phyloP scores from a whole-genome alignment of 53 echinoderm and acorn worm genomes.

The Paelopatides confundens region DNA sequence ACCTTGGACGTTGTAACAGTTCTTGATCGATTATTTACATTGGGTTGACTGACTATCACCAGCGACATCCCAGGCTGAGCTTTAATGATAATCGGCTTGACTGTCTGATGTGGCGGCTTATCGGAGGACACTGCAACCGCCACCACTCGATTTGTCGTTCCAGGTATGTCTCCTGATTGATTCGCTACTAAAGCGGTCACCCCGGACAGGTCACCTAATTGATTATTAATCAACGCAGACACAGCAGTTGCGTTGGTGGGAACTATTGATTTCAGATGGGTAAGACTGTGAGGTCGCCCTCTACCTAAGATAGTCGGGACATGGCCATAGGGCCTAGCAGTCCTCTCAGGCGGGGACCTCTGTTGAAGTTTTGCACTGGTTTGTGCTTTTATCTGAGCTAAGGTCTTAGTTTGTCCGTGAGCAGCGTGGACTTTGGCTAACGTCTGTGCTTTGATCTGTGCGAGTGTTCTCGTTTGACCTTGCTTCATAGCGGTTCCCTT shows the following conservation, averaged over 20 bases:
- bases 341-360: conserved; percentile 72
- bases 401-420: conserved; percentile 88
- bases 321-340: conserved; percentile 70
- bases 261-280: conserved; percentile 86
- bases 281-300: conserved; percentile 73
- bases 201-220: conserved; percentile 29
- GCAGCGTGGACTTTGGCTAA: conserved; percentile 56
- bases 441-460: conserved; percentile 96
- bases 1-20: conserved; percentile 42
- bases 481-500: conserved; percentile 56
- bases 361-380: conserved; percentile 85
- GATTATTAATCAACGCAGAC: conserved; percentile 33
- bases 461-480: conserved; percentile 91
- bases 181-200: conserved; percentile 25
- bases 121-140: conserved; percentile 65
- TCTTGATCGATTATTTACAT: conserved; percentile 46
- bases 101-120: conserved; percentile 81
- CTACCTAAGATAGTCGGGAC: conserved; percentile 77
- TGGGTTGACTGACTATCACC: conserved; percentile 83
- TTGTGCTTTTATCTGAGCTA: conserved; percentile 96
- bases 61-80: conserved; percentile 87
- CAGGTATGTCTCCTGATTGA: conserved; percentile 38
- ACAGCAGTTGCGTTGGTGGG: conserved; percentile 78
- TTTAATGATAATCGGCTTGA: conserved; percentile 87
- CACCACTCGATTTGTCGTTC: conserved; percentile 60